Percentiles rank a stretch among this genome's conserved stretches.
These are phyloP conservation scores for Nymphicus hollandicus DNA, from an alignment of 2,113 vertebrate genomes.

Conservation along the genomic window DNA sequence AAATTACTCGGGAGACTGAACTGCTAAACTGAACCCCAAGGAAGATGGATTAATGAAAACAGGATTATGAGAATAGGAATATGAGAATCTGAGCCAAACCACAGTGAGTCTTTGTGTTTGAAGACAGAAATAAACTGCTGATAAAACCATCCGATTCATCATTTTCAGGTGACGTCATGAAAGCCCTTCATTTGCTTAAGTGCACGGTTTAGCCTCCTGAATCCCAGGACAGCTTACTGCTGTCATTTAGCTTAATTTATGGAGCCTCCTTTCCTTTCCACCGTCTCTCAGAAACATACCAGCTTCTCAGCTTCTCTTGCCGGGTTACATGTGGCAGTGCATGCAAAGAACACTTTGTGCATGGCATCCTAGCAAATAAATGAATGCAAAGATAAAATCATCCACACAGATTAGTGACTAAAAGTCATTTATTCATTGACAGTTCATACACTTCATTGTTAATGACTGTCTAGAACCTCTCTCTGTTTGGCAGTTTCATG, in stretches of 20 bases:
- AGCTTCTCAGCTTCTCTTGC: background rate
- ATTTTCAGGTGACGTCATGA: background rate
- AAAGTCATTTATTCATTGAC: constrained; percentile 15
- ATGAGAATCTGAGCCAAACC: background rate
- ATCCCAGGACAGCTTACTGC: background rate
- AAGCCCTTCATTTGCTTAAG: background rate
- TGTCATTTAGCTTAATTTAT: background rate
- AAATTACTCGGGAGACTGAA: background rate
- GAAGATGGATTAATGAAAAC: background rate
- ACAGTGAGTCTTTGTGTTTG: background rate
- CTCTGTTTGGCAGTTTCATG: background rate
- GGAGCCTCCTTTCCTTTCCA: background rate
- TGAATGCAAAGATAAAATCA: background rate
- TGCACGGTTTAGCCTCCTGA: background rate
- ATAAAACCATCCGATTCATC: background rate
- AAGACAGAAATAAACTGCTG: background rate
- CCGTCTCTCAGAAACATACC: background rate
- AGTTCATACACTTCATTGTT: background rate
- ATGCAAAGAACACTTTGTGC: background rate
- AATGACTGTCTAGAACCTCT: background rate
- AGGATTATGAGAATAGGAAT: background rate
- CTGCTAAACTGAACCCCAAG: background rate
- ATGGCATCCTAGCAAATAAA: background rate
- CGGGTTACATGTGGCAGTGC: background rate
- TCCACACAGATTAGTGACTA: background rate